A percentile compares a stretch with the other conserved stretches of the same genome.
phyloP scores from a whole-genome alignment of 2,113 vertebrate genomes.

The Girardinichthys multiradiatus region DNA sequence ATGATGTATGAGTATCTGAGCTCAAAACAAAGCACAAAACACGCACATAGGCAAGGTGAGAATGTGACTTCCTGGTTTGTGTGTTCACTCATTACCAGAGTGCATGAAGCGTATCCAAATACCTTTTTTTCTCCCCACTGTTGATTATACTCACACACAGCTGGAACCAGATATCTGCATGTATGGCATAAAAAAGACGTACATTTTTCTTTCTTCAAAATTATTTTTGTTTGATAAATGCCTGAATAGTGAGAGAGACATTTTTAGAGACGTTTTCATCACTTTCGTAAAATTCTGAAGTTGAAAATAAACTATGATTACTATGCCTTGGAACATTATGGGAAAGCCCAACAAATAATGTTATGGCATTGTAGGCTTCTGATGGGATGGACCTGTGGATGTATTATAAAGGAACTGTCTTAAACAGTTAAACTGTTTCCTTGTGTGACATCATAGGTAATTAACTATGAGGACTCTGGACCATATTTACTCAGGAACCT shows the following conservation, averaged over 20 bases:
- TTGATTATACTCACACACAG: slow-evolving; percentile 1
- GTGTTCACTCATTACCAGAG: slow-evolving; percentile 37
- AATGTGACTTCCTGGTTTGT: background rate
- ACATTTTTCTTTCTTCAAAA: background rate
- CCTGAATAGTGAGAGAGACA: background rate
- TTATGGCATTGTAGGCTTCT: too few species aligned
- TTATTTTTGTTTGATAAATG: background rate
- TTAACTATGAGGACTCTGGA: too few species aligned
- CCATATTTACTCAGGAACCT: too few species aligned
- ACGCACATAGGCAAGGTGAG: slow-evolving; percentile 45
- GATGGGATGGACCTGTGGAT: too few species aligned
- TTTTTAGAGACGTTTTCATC: too few species aligned
- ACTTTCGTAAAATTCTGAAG: too few species aligned
- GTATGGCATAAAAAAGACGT: background rate
- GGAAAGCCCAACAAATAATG: too few species aligned
- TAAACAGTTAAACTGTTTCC: too few species aligned
- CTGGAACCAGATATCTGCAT: background rate
- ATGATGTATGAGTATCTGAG: slow-evolving; percentile 59
- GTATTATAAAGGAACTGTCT: too few species aligned
- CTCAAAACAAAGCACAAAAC: slow-evolving; percentile 60
- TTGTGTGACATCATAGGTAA: too few species aligned
- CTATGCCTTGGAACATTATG: too few species aligned
- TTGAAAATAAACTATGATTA: too few species aligned
- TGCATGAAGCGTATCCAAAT: slow-evolving; percentile 17
- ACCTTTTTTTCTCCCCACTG: slow-evolving; percentile 5